Evolutionary conservation across 1,140 invertebrate species (phyloP).

Genomic region (Carposina sasakii): DNA sequence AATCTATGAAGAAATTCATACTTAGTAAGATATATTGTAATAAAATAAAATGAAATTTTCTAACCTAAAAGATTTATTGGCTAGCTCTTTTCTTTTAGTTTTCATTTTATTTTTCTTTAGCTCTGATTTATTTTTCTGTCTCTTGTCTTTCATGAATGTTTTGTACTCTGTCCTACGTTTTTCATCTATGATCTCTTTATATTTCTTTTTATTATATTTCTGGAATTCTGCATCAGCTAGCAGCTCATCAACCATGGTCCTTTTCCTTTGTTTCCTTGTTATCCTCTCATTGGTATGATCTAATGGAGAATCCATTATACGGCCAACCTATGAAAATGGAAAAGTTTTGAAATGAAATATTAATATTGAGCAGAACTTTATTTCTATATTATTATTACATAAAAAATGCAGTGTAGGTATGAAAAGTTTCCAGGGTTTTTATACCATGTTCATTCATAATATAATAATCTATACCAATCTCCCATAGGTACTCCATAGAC

Average conservation of each 20-base stretch:
- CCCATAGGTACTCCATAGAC: no score
- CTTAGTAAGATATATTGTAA: no score
- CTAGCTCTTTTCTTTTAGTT: constrained; percentile 30
- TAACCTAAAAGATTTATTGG: constrained; percentile 10
- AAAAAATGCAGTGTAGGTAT: no score
- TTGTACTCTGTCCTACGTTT: constrained; percentile 75
- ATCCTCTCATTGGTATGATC: constrained; percentile 84
- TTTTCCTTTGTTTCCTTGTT: constrained; percentile 89
- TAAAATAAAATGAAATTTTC: no score
- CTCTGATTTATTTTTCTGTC: constrained; percentile 58
- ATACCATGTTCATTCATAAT: no score
- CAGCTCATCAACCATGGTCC: constrained; percentile 93
- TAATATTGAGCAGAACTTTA: constrained; percentile 1
- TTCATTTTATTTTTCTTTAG: constrained; percentile 59
- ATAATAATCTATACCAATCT: no score
- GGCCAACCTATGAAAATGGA: constrained; percentile 79
- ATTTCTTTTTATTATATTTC: constrained; percentile 89
- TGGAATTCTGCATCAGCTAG: constrained; percentile 90
- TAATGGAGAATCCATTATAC: constrained; percentile 80
- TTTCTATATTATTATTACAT: no score
- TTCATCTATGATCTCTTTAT: constrained; percentile 83
- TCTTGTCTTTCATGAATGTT: constrained; percentile 68
- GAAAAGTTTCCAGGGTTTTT: no score
- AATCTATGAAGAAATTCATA: no score
- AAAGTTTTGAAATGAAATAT: constrained; percentile 1